Percentiles rank a stretch among this genome's conserved stretches.
These are phyloP conservation scores for Doris montereyensis DNA, from an alignment of 2,888 invertebrate genomes.

Conservation along the genomic window DNA sequence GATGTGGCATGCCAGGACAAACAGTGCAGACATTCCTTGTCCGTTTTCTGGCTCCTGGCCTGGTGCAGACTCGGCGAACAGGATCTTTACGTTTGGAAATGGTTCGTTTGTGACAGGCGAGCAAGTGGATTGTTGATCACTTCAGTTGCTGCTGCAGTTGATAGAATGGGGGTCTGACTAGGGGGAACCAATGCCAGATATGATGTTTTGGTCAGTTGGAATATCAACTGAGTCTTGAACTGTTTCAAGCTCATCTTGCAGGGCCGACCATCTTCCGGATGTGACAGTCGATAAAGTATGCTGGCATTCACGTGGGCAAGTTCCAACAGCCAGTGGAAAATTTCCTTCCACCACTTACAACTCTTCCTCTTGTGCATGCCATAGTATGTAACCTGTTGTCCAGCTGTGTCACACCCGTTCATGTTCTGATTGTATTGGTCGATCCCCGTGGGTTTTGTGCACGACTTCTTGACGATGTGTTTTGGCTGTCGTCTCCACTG, in stretches of 20 bases:
- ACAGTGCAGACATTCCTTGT: neutral
- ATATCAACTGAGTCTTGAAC: neutral
- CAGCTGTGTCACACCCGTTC: constrained; percentile 9
- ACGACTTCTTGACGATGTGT: neutral
- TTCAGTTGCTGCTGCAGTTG: neutral
- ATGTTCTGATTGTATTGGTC: neutral
- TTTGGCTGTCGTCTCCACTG: neutral
- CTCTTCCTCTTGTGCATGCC: neutral
- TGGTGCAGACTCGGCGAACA: neutral
- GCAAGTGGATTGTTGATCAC: neutral
- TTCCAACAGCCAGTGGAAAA: constrained; percentile 12
- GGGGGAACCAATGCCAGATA: neutral
- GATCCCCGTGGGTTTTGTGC: neutral
- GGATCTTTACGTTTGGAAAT: no score
- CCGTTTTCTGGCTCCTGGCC: neutral
- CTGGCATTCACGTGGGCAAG: neutral
- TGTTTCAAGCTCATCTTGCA: neutral
- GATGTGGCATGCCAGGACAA: constrained; percentile 3
- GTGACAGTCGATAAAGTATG: neutral
- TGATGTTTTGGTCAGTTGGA: neutral
- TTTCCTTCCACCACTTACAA: neutral
- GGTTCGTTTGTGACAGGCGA: no score
- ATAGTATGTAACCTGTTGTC: neutral
- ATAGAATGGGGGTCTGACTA: no score
- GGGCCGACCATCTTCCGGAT: neutral